A percentile compares a stretch with the other conserved stretches of the same genome.
Conservation (phyloP, 2,888 invertebrate species). For the Rhodophaea formosa region DNA sequence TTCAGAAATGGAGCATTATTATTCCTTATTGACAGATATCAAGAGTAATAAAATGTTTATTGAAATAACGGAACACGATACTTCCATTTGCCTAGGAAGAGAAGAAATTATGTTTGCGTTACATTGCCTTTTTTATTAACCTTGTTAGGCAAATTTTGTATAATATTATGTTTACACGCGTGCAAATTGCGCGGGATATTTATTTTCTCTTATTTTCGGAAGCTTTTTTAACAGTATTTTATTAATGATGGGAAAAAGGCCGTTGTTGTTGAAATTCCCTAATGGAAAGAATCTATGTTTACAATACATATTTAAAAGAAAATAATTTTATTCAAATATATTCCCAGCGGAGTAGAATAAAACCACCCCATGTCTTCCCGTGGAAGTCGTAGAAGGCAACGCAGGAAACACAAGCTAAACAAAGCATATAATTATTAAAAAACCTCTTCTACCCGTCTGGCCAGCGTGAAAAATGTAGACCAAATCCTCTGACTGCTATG, state of each 20-base stretch:
- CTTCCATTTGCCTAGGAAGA: conserved; percentile 35
- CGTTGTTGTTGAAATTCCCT: too few relatives aligned
- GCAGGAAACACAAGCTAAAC: too few relatives aligned
- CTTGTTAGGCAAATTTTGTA: conserved; percentile 22
- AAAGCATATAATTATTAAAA: too few relatives aligned
- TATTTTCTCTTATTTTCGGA: conserved; percentile 7
- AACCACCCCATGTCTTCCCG: too few relatives aligned
- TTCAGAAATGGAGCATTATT: conserved; percentile 25
- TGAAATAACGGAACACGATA: conserved; percentile 40
- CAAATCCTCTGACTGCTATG: too few relatives aligned
- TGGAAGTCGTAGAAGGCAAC: too few relatives aligned
- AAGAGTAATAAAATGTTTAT: conserved; percentile 37
- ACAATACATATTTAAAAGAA: too few relatives aligned
- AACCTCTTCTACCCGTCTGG: too few relatives aligned
- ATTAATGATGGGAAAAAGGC: background rate
- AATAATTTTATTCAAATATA: too few relatives aligned
- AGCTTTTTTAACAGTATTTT: conserved; percentile 3
- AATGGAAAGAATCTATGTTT: too few relatives aligned
- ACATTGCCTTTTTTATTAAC: conserved; percentile 36
- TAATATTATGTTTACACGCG: conserved; percentile 24
- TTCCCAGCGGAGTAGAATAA: too few relatives aligned
- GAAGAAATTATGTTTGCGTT: conserved; percentile 34
- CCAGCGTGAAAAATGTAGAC: too few relatives aligned
- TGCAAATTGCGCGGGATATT: conserved; percentile 16
- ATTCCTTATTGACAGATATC: conserved; percentile 34